phyloP scores from a whole-genome alignment of 23 tunicate genomes.

The Phallusia fumigata region DNA sequence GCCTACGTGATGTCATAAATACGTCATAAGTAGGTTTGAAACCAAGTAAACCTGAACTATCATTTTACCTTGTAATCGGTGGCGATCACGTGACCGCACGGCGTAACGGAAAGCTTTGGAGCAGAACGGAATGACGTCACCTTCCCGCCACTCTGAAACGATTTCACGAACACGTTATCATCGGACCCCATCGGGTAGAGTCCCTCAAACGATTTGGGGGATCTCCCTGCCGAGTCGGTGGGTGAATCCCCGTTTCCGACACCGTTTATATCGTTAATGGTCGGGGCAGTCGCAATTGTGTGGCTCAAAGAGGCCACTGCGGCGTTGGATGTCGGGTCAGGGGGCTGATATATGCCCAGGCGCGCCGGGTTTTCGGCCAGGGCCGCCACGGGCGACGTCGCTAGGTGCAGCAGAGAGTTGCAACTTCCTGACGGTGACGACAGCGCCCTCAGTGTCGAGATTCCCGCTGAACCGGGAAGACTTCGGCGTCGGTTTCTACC shows the following conservation, averaged over 20 bases:
- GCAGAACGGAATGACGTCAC: conserved; percentile 36
- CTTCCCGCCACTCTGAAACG: conserved; percentile 37
- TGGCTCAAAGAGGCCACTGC: conserved; percentile 31
- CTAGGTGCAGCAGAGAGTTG: conserved; percentile 31
- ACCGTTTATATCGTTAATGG: conserved; percentile 7
- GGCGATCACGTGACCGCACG: conserved; percentile 36
- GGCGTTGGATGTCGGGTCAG: conserved; percentile 39
- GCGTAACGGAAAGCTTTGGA: conserved; percentile 38
- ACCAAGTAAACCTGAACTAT: neutral
- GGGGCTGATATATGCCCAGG: conserved; percentile 23
- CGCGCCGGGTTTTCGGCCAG: conserved; percentile 41
- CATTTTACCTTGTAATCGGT: conserved; percentile 52
- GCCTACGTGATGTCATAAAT: conserved; percentile 26
- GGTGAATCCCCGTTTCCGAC: neutral
- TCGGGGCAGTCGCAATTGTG: conserved; percentile 21
- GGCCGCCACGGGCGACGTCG: conserved; percentile 42
- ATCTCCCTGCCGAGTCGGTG: neutral
- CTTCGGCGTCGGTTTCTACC: conserved; percentile 29
- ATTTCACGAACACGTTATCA: conserved; percentile 15
- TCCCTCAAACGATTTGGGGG: neutral
- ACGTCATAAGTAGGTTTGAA: neutral
- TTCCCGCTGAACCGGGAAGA: conserved; percentile 14
- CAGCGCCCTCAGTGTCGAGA: conserved; percentile 22
- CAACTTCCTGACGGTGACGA: conserved; percentile 20
- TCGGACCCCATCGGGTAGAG: neutral